Evolutionary conservation across 1,140 invertebrate genomes (phyloP).

Genomic region (Lanistes nyassanus): DNA sequence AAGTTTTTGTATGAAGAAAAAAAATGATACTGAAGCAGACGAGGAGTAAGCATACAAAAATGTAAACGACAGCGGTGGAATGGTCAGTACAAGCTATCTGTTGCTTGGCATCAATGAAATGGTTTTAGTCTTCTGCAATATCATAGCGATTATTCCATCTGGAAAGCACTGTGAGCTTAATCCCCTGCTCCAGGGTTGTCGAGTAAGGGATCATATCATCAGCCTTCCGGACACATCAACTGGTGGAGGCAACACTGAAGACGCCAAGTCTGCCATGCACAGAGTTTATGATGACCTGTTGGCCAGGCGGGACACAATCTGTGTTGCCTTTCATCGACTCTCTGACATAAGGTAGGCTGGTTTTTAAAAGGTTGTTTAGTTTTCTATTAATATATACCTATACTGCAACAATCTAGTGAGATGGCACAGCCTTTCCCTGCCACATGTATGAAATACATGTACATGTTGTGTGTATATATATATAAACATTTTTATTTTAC

Average conservation of each 20-base stretch:
- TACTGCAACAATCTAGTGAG: too few species aligned
- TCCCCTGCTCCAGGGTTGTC: constrained; percentile 54
- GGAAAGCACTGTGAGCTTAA: too few species aligned
- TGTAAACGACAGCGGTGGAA: too few species aligned
- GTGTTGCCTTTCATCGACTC: constrained; percentile 57
- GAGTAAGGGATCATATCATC: constrained; percentile 62
- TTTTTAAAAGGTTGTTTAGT: too few species aligned
- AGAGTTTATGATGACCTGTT: constrained; percentile 61
- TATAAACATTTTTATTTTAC: neutral
- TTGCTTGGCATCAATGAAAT: too few species aligned
- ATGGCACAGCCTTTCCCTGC: neutral
- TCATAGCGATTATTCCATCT: too few species aligned
- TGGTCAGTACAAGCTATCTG: too few species aligned
- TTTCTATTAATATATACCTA: too few species aligned
- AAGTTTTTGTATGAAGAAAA: too few species aligned
- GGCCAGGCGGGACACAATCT: constrained; percentile 57
- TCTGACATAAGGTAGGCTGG: constrained; percentile 52
- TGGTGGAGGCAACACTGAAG: constrained; percentile 3
- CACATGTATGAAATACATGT: neutral
- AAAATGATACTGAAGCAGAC: too few species aligned
- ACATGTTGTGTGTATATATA: neutral
- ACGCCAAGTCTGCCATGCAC: constrained; percentile 33
- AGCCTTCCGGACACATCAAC: constrained; percentile 26
- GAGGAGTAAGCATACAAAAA: too few species aligned
- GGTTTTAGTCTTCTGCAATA: too few species aligned